phyloP scores from a whole-genome alignment of 2,888 invertebrate species.

The Rhagonycha lutea region DNA sequence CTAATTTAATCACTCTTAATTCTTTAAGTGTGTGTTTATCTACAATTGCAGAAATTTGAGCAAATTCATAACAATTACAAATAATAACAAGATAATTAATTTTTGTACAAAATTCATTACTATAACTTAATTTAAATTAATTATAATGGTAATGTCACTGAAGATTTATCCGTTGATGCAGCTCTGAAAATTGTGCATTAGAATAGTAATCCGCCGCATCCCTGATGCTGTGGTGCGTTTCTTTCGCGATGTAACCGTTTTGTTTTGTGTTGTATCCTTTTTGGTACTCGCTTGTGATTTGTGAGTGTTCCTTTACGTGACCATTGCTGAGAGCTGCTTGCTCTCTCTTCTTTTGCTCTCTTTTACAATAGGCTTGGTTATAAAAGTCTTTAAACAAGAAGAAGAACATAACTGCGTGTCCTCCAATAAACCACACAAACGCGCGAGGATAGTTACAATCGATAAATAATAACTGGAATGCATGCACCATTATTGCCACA shows the following conservation, averaged over 20 bases:
- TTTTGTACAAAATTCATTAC: slow-evolving; percentile 22
- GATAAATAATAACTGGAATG: slow-evolving; percentile 88
- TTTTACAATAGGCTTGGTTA: slow-evolving; percentile 73
- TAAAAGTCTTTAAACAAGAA: slow-evolving; percentile 95
- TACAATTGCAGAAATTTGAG: slow-evolving; percentile 28
- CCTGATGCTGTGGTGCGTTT: slow-evolving; percentile 33
- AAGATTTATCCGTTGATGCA: slow-evolving; percentile 47
- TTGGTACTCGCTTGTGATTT: slow-evolving; percentile 32
- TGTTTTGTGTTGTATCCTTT: slow-evolving; percentile 42
- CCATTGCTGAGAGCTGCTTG: slow-evolving; percentile 31
- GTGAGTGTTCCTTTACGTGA: slow-evolving; percentile 40
- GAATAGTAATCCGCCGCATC: slow-evolving; percentile 59
- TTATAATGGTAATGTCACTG: slow-evolving; percentile 39
- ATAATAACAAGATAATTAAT: slow-evolving; percentile 22
- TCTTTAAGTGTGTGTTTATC: slow-evolving; percentile 10
- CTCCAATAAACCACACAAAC: slow-evolving; percentile 96
- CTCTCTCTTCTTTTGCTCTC: slow-evolving; percentile 36
- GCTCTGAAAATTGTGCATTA: slow-evolving; percentile 52
- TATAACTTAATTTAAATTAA: slow-evolving; percentile 19
- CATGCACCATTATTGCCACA: slow-evolving; percentile 87
- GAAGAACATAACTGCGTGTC: slow-evolving; percentile 95
- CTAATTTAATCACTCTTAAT: slow-evolving; percentile 25
- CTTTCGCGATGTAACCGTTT: slow-evolving; percentile 38
- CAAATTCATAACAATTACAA: slow-evolving; percentile 25
- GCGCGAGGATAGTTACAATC: slow-evolving; percentile 92